Evolutionary conservation across 1,140 invertebrate species (phyloP), one percentile per base, ranked within the genome.

Genomic region (Agraylea sexmaculata): DNA sequence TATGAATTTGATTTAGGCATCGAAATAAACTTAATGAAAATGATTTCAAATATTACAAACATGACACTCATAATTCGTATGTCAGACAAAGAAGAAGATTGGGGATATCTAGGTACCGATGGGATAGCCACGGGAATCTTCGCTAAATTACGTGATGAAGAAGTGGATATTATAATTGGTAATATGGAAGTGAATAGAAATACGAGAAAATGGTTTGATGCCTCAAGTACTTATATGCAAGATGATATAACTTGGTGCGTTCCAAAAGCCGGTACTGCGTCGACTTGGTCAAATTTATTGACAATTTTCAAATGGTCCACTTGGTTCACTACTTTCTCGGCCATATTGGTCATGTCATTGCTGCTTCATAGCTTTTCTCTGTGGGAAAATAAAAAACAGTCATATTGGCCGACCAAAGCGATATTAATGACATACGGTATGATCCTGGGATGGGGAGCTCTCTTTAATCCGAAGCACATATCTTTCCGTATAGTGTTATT

Each of bases 231-330:
- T 34, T 68, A 66, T 42, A 61, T 60, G 10, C 64, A 68, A 51
- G 63, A 68, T 39, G 62, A 66, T 43, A 65, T 65, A 53, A 68
- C 64, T 0, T 65, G 64, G 59, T 66, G 65, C 36, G 53, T 66
- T 0, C 59, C 62, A 0, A 62, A 53, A 49, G 57, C 65, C 2
- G 51, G 46, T 18, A 50, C 54, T 46, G 60, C 60, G 0, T 52
- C 58, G 0, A 62, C 60, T 7, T 66, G 65, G 65, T 50, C 60
- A 29, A 68, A 65, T 49, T 44, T 68, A 4, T 51, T 66, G 1
- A 66, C 58, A 38, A 68, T 68, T 42, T 68, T 66, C 32, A 62
- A 62, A 44, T 59, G 58, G 55, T 53, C 62, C 2, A 66, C 61
- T 10, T 68, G 65, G 65, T 39, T 59, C 1, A 58, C 57, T 1